Evolutionary conservation across 2,888 invertebrate genomes (phyloP).

Genomic region (Meganola albula): DNA sequence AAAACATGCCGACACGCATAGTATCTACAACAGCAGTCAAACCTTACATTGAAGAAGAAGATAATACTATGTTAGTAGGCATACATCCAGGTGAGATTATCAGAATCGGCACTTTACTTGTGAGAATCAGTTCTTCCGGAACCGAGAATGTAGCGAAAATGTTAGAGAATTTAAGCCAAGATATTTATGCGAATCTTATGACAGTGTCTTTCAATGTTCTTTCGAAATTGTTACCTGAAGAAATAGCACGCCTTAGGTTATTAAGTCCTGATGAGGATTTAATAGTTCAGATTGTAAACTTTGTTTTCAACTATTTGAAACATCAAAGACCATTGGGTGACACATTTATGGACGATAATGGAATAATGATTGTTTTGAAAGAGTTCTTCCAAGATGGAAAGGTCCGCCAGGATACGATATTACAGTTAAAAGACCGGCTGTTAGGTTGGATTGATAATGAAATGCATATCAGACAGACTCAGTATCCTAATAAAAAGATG

Average conservation of each 20-base stretch:
- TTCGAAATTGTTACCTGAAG: conserved; percentile 50
- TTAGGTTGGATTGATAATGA: conserved; percentile 47
- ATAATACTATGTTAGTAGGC: conserved; percentile 41
- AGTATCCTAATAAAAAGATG: conserved; percentile 46
- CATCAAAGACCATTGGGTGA: conserved; percentile 57
- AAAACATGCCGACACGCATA: conserved; percentile 52
- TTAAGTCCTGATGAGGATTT: conserved; percentile 64
- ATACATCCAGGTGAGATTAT: conserved; percentile 63
- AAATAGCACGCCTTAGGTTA: conserved; percentile 51
- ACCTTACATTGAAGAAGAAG: conserved; percentile 43
- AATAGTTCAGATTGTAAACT: conserved; percentile 59
- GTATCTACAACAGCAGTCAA: conserved; percentile 35
- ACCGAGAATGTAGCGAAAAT: conserved; percentile 53
- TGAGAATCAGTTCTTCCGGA: conserved; percentile 55
- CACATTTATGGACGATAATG: conserved; percentile 44
- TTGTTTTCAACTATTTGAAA: conserved; percentile 64
- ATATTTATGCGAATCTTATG: conserved; percentile 57
- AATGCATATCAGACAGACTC: conserved; percentile 35
- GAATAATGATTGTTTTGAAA: conserved; percentile 52
- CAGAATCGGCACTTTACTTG: conserved; percentile 50
- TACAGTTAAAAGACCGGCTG: conserved; percentile 48
- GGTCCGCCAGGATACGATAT: conserved; percentile 53
- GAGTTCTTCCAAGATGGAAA: conserved; percentile 67
- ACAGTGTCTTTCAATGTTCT: conserved; percentile 57
- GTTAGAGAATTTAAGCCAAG: conserved; percentile 56